These are phyloP conservation scores for Epirrita christyi DNA, from an alignment of 2,888 invertebrate species.

Conservation along the genomic window DNA sequence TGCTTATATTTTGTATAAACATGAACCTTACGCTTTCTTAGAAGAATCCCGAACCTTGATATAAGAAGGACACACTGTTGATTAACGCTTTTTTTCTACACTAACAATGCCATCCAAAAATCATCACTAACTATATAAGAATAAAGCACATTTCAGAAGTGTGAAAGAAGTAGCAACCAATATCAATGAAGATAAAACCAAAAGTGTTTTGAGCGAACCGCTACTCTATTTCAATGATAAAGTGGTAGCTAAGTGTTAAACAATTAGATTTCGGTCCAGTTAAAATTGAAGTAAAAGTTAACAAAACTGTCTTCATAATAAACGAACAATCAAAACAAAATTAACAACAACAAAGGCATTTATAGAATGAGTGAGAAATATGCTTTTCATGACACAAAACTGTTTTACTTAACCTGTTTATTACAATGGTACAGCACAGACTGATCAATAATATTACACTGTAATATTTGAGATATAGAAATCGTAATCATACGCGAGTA, in stretches of 20 bases:
- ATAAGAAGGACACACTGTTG: slow-evolving; percentile 67
- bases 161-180: slow-evolving; percentile 41
- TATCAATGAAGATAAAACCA: slow-evolving; percentile 61
- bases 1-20: slow-evolving; percentile 73
- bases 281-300: slow-evolving; percentile 45
- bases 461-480: slow-evolving; percentile 81
- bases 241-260: slow-evolving; percentile 45
- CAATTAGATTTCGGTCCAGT: slow-evolving; percentile 38
- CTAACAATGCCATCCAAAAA: slow-evolving; percentile 43
- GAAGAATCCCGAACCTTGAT: slow-evolving; percentile 67
- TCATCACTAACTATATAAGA: slow-evolving; percentile 40
- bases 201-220: slow-evolving; percentile 50
- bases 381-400: no score
- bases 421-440: not conserved
- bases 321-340: not conserved
- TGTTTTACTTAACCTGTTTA: not conserved
- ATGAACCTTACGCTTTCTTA: slow-evolving; percentile 67
- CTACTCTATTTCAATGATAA: slow-evolving; percentile 52
- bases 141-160: slow-evolving; percentile 45
- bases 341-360: not conserved
- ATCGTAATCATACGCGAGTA: slow-evolving; percentile 78
- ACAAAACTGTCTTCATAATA: not conserved
- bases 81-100: slow-evolving; percentile 69
- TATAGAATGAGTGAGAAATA: not conserved
- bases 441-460: slow-evolving; percentile 57